These are phyloP conservation scores for Crax fasciolata DNA, from an alignment of 2,797 vertebrate genomes.

Conservation along the genomic window DNA sequence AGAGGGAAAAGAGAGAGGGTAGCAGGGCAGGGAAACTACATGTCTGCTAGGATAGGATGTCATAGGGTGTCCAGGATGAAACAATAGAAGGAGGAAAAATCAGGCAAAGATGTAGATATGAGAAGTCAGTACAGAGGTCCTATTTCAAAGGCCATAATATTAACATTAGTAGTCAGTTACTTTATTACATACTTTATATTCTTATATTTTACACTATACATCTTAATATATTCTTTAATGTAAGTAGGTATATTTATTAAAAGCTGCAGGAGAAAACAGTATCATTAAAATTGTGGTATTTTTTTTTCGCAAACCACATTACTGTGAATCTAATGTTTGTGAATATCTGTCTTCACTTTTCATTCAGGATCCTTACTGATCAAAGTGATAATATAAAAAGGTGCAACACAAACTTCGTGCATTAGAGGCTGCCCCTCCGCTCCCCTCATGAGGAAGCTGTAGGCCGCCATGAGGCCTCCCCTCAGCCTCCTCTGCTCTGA, in stretches of 20 bases:
- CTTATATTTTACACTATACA: neutral
- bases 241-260: neutral
- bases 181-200: neutral
- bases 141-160: neutral
- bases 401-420: neutral
- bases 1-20: neutral
- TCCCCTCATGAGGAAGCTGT: too few relatives aligned
- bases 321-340: neutral
- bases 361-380: neutral
- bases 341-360: neutral
- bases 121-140: neutral
- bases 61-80: neutral
- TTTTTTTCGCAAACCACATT: neutral
- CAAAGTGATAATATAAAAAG: neutral
- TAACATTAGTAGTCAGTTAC: neutral
- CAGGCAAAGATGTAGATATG: neutral
- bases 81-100: neutral
- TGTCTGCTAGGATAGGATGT: neutral
- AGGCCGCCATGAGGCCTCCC: too few relatives aligned
- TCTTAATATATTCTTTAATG: neutral
- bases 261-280: neutral
- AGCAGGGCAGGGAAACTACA: neutral
- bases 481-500: too few relatives aligned
- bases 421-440: neutral
- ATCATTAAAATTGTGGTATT: rapidly evolving